Base-by-base conservation (phyloP, 2,888 invertebrate genomes). In the Bruchidius siliquastri region DNA sequence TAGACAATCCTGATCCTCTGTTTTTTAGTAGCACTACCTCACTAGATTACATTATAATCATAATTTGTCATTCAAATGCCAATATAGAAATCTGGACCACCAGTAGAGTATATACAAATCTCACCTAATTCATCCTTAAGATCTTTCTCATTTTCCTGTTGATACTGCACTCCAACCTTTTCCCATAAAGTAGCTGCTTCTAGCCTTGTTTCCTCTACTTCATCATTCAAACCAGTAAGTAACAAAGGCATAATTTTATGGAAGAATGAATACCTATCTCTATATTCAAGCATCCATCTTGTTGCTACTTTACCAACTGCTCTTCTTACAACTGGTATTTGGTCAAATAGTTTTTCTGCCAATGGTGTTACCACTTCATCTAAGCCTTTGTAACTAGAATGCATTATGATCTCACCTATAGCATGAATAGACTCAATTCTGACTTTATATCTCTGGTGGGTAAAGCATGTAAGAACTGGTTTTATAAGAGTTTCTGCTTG, bases 221-320 rank as follows among this genome's bases (percentile, higher is more conserved):
- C 93, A 85, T 98, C 98, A 80, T 93, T 93, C 2, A 96, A 87
- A 92, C 96, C 93, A 69, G 96, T 95, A 66, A 98, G 86, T 2
- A 97, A 87, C 18, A 97, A 86, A 0, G 98, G 97, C 78, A 98
- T 88, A 81, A 97, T 90, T 79, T 93, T 92, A 84, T 93, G 92
- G 88, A 95, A 96, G 87, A 92, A 96, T 0, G 97, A 97, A 84
- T 98, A 98, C 79, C 97, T 88, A 84, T 98, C 97, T 72, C 89
- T 89, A 74, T 96, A 90, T 73, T 91, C 90, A 26, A 94, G 84
- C 84, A 96, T 88, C 94, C 96, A 94, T 69, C 89, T 88, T 2
- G 94, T 94, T 0, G 95, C 92, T 79, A 94, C 92, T 80, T 90
- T 87, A 0, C 93, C 92, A 2, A 96, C 93, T 79, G 94, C 93